phyloP scores from a whole-genome alignment of 35 echinoderm and acorn worm species.

The Lytechinus variegatus region DNA sequence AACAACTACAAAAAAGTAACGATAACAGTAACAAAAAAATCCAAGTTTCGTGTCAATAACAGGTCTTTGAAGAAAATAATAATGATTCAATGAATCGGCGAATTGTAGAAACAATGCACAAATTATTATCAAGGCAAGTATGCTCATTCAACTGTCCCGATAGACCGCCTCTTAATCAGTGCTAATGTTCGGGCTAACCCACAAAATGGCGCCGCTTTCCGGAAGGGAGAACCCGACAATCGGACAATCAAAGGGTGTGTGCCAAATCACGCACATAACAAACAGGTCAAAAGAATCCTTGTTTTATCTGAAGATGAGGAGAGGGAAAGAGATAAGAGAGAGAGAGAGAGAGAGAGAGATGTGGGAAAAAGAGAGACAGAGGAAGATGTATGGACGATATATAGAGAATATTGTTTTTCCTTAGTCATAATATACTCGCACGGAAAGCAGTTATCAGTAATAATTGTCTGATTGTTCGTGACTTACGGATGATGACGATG shows the following conservation, averaged over 20 bases:
- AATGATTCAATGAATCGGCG: no score
- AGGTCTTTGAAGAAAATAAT: no score
- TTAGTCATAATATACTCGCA: neutral
- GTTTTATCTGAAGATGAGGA: neutral
- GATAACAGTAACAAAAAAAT: neutral
- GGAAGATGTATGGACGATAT: neutral
- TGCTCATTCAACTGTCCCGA: neutral
- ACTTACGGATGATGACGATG: neutral
- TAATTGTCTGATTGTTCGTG: neutral
- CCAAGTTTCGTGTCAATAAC: no score
- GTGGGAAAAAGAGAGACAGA: no score
- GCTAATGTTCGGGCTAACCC: neutral
- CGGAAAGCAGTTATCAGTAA: neutral
- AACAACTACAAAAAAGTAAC: neutral
- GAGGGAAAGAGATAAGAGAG: neutral
- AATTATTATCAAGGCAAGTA: neutral
- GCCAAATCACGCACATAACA: neutral
- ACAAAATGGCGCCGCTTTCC: neutral
- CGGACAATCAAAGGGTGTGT: neutral
- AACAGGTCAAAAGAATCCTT: constrained; percentile 1
- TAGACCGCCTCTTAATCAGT: neutral
- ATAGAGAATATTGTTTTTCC: neutral
- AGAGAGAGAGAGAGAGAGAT: neutral
- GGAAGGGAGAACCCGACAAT: neutral
- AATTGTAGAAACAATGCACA: neutral